Percentiles rank a stretch among this genome's conserved stretches.
Evolutionary conservation across 2,888 invertebrate species (phyloP).

Genomic region (Agelastica alni): DNA sequence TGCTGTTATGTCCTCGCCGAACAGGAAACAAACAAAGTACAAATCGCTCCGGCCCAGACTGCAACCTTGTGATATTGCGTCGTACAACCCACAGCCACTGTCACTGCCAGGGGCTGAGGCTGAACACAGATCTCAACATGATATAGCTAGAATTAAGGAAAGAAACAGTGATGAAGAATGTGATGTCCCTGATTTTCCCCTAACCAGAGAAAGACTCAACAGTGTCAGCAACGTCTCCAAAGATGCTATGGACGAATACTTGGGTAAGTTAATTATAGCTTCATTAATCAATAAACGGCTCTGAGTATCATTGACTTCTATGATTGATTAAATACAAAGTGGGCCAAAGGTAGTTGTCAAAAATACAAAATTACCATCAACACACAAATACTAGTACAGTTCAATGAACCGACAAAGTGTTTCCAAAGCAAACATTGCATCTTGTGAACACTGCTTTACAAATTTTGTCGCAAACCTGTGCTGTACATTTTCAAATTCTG

Average conservation of each 20-base stretch:
- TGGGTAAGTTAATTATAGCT: conserved; percentile 60
- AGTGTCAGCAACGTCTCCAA: conserved; percentile 79
- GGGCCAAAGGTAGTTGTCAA: too few relatives aligned
- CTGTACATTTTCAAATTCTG: too few relatives aligned
- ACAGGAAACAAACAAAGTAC: conserved; percentile 54
- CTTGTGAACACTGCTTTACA: too few relatives aligned
- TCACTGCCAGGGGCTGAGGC: conserved; percentile 40
- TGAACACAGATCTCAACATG: conserved; percentile 53
- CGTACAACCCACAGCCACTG: conserved; percentile 51
- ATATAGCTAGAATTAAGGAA: conserved; percentile 46
- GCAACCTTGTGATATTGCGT: conserved; percentile 54
- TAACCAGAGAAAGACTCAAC: conserved; percentile 67
- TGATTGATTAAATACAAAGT: too few relatives aligned
- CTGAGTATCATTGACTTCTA: too few relatives aligned
- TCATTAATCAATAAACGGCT: too few relatives aligned
- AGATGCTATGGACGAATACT: conserved; percentile 80
- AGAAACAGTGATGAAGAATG: conserved; percentile 41
- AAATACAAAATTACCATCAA: too few relatives aligned
- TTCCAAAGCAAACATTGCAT: too few relatives aligned
- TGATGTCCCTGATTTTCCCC: conserved; percentile 45
- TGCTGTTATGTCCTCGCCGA: conserved; percentile 14
- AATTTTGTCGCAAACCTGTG: too few relatives aligned
- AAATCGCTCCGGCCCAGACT: conserved; percentile 61
- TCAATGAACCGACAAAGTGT: too few relatives aligned
- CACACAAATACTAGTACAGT: too few relatives aligned